phyloP scores from a whole-genome alignment of 2,113 vertebrate genomes.

The Emydura subglobosa region DNA sequence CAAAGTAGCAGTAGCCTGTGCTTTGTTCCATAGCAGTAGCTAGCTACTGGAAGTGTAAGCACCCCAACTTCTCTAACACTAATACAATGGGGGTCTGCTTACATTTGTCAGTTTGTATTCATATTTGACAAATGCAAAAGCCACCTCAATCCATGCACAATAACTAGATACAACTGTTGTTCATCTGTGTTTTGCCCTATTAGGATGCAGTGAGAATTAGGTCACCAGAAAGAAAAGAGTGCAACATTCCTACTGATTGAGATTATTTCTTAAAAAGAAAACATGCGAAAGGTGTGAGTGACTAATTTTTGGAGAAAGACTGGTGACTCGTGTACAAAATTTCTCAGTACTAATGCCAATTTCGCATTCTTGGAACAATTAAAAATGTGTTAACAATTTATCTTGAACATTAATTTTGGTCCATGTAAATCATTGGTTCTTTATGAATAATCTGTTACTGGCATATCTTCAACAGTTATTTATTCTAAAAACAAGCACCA shows the following conservation, averaged over 20 bases:
- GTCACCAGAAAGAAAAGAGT: slow-evolving; percentile 35
- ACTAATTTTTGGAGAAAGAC: background rate
- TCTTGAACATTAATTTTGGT: background rate
- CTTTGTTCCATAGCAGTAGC: background rate
- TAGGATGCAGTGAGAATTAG: slow-evolving; percentile 72
- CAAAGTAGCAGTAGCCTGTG: background rate
- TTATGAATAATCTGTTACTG: background rate
- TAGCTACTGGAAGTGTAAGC: background rate
- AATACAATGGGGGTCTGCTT: background rate
- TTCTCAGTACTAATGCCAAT: background rate
- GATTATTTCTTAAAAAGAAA: slow-evolving; percentile 34
- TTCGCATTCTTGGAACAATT: background rate
- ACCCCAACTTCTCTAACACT: background rate
- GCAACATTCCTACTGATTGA: slow-evolving; percentile 33
- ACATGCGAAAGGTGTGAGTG: background rate
- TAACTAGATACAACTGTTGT: slow-evolving; percentile 27
- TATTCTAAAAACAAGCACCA: background rate
- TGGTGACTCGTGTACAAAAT: background rate
- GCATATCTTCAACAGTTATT: background rate
- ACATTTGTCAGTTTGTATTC: slow-evolving; percentile 16
- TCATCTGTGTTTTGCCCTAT: slow-evolving; percentile 35
- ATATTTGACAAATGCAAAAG: slow-evolving; percentile 21
- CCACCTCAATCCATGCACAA: background rate
- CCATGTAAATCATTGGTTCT: background rate
- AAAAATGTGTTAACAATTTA: background rate